Percentiles rank a stretch among this genome's conserved stretches.
Conservation (phyloP, 35 echinoderm and acorn worm genomes). For the Ptychodera flava region DNA sequence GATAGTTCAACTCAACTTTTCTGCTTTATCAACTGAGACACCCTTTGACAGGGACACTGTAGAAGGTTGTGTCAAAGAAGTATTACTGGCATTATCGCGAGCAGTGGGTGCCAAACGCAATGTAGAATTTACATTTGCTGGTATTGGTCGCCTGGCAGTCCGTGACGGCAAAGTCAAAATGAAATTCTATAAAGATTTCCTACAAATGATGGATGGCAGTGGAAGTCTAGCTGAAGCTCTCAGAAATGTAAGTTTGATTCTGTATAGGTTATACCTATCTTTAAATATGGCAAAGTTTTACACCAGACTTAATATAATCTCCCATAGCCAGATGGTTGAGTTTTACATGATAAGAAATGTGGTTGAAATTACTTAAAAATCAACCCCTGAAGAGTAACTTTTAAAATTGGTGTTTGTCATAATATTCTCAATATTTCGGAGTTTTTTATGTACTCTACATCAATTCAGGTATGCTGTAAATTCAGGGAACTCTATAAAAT, state of each 20-base stretch:
- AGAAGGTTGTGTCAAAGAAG: slow-evolving; percentile 86
- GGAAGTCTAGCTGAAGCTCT: slow-evolving; percentile 68
- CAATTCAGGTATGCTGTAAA: no score
- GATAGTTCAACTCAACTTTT: slow-evolving; percentile 98
- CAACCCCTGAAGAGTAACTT: no score
- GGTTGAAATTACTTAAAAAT: no score
- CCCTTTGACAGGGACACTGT: slow-evolving; percentile 92
- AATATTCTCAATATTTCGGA: no score
- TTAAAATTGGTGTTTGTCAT: no score
- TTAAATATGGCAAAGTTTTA: no score
- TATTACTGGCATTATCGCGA: slow-evolving; percentile 64
- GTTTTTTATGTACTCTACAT: no score
- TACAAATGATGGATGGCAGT: slow-evolving; percentile 97
- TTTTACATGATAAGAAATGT: no score
- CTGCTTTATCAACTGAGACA: slow-evolving; percentile 74
- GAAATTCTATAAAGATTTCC: slow-evolving; percentile 98
- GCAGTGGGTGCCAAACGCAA: slow-evolving; percentile 72
- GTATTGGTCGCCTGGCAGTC: slow-evolving; percentile 78
- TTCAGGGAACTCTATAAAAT: no score
- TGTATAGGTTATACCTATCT: no score
- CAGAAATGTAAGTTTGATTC: slow-evolving; percentile 87
- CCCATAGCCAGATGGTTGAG: no score
- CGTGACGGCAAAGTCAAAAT: slow-evolving; percentile 96
- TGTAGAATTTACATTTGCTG: slow-evolving; percentile 83
- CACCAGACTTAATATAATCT: no score